Percentiles rank a stretch among this genome's conserved stretches.
Evolutionary conservation across 2,113 vertebrate species (phyloP).

Genomic region (Cepphus grylle): DNA sequence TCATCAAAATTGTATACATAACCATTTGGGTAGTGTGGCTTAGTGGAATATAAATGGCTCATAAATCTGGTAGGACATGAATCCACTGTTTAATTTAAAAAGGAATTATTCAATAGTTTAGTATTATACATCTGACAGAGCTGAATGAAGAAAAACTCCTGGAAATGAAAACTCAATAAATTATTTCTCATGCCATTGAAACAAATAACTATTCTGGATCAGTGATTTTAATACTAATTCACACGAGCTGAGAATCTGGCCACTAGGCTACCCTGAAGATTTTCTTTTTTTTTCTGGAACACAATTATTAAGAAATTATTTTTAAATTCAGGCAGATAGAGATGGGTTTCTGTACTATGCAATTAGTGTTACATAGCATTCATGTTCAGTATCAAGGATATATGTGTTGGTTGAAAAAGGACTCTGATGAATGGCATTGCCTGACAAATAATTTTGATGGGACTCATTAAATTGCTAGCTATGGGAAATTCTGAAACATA

Average conservation of each 20-base stretch:
- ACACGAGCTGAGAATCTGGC: not conserved
- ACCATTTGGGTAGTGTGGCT: constrained; percentile 16
- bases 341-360: not conserved
- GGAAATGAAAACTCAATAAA: not conserved
- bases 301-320: not conserved
- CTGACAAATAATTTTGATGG: not conserved
- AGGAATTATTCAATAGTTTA: constrained; percentile 34
- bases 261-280: not conserved
- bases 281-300: not conserved
- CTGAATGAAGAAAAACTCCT: constrained; percentile 11
- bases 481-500: not conserved
- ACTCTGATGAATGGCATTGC: not conserved
- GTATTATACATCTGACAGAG: not conserved
- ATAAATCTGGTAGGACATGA: constrained; percentile 28
- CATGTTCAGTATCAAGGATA: not conserved
- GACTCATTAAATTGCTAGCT: not conserved
- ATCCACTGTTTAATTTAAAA: constrained; percentile 46
- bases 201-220: not conserved
- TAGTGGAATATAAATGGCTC: constrained; percentile 52
- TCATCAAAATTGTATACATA: constrained; percentile 49
- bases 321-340: not conserved
- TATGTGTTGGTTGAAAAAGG: not conserved
- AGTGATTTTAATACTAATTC: constrained; percentile 14
- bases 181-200: not conserved
- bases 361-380: not conserved